These are phyloP conservation scores for Sinocyclocheilus grahami DNA, from an alignment of 2,113 vertebrate genomes.

Conservation along the genomic window DNA sequence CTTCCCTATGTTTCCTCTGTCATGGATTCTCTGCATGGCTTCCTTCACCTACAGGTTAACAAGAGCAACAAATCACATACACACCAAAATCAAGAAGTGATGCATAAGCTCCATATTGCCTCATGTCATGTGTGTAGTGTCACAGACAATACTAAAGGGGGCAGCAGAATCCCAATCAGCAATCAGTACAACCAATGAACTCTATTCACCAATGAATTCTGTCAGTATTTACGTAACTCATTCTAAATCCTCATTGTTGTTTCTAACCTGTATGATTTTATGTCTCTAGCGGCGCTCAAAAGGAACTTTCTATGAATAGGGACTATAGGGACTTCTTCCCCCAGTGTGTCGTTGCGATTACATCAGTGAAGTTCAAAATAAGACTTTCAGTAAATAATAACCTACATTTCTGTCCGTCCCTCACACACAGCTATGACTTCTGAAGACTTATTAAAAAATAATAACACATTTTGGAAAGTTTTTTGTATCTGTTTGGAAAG, in stretches of 20 bases:
- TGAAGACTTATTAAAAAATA: too few species aligned
- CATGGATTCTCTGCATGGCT: slow-evolving; percentile 99
- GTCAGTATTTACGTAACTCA: background rate
- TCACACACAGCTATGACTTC: too few species aligned
- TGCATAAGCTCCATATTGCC: background rate
- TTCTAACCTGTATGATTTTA: background rate
- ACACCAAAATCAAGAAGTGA: background rate
- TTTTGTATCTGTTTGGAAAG: background rate
- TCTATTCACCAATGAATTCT: background rate
- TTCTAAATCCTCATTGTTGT: background rate
- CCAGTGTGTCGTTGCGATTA: too few species aligned
- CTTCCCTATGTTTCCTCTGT: slow-evolving; percentile 97
- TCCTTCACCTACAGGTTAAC: slow-evolving; percentile 88
- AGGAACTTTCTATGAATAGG: background rate
- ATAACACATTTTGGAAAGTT: background rate
- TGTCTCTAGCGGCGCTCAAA: background rate
- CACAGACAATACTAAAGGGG: slow-evolving; percentile 46
- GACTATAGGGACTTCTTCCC: background rate
- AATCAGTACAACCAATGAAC: background rate
- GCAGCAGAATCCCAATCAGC: slow-evolving; percentile 47
- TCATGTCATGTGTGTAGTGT: slow-evolving; percentile 23
- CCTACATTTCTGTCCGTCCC: too few species aligned
- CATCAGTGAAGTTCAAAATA: too few species aligned
- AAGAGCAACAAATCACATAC: background rate
- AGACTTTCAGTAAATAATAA: too few species aligned